A percentile compares a stretch with the other conserved stretches of the same genome.
These are phyloP conservation scores for Zosterops japonicus DNA, from an alignment of 2,113 vertebrate genomes.

Conservation along the genomic window DNA sequence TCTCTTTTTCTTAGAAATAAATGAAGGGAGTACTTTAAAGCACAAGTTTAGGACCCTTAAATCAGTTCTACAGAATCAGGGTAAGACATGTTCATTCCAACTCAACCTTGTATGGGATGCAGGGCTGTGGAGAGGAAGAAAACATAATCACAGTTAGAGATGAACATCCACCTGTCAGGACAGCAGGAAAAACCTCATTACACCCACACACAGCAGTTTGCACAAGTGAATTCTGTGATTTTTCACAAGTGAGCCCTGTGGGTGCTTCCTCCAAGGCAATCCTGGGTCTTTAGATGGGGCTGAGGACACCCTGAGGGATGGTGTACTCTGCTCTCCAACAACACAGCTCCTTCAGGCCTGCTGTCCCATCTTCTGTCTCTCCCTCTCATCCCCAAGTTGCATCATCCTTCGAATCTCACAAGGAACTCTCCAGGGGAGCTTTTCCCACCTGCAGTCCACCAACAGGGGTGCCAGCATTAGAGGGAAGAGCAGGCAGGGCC, in stretches of 20 bases:
- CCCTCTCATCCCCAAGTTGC: background rate
- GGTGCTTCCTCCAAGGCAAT: background rate
- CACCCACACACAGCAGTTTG: background rate
- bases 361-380: background rate
- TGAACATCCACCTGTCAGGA: background rate
- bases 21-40: background rate
- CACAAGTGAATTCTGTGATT: background rate
- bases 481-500: background rate
- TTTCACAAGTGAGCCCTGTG: background rate
- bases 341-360: background rate
- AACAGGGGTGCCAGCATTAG: fast-evolving
- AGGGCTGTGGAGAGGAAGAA: background rate
- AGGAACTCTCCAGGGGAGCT: background rate
- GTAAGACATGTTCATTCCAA: background rate
- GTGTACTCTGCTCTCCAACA: background rate
- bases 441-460: background rate
- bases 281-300: fast-evolving
- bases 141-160: background rate
- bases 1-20: background rate
- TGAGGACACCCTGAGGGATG: background rate
- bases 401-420: background rate
- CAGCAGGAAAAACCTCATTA: background rate
- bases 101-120: background rate
- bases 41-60: background rate
- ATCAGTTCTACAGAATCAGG: background rate